Evolutionary conservation across 1,140 invertebrate species (phyloP), one percentile per base, ranked within the genome.

Genomic region (Tyrophagus putrescentiae): DNA sequence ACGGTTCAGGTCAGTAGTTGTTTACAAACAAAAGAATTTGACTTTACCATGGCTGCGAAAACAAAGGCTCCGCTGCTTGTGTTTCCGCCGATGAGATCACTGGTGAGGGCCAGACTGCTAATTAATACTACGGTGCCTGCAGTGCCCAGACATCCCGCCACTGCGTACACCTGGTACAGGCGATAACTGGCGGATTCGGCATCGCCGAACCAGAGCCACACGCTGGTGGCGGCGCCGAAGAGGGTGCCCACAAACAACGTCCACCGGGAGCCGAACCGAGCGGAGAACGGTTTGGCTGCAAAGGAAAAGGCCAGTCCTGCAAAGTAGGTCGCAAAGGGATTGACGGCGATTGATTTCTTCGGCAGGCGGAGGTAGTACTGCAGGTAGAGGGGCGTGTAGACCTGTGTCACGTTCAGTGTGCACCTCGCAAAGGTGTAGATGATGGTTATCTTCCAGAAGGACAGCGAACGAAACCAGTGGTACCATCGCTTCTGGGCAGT

Each of bases 371-470:
- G 71, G 5, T 82, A 82, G 62, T 84, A 80, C 68, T 89, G 86
- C 11, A 95, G 76, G 73, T 94, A 97, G 53, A 95, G 74, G 0
- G 91, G 89, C 44, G 93, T 78, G 66, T 94, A 87, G 25, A 89
- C 82, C 76, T 96, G 91, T 25, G 83, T 83, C 33, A 94, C 74
- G 76, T 95, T 96, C 5, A 90, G 82, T 70, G 85, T 87, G 39
- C 95, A 72, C 67, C 91, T 76, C 11, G 89, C 87, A 27, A 80
- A 78, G 85, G 92, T 93, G 69, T 96, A 96, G 42, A 94, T 73
- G 1, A 81, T 68, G 44, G 82, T 87, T 31, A 89, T 77, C 79
- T 89, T 27, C 9, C n/a, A 54, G 54, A 57, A 71, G 13, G 11
- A 13, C 36, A 39, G n/a, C 13, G 13, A 13, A 13, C n/a, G 13